Evolutionary conservation across 1,140 invertebrate species (phyloP), one percentile per base, ranked within the genome.

Genomic region (Cydia strobilella): DNA sequence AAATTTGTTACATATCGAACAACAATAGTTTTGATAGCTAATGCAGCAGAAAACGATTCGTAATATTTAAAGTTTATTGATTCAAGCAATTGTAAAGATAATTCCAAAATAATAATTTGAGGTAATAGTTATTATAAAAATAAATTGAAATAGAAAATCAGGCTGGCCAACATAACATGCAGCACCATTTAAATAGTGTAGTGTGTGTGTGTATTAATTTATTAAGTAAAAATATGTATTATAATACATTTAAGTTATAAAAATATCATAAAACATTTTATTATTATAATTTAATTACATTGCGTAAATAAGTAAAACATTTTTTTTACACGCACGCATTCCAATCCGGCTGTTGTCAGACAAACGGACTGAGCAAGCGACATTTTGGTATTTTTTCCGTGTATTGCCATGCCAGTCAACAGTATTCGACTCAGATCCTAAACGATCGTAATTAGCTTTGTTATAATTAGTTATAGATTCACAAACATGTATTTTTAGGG

Each of bases 381-480:
- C 90, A 91, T 91, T 91, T 91, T 91, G 86, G 82, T 88, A 86
- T 83, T 85, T 86, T 72, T 86, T 89, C 79, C 83, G 81, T 87
- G 86, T 89, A 89, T 88, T 90, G 90, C 85, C 85, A 89, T 92
- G 86, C 84, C 86, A 90, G 82, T 82, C 83, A 88, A 84, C 79
- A 85, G 73, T 87, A 84, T 88, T 84, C 86, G 81, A 85, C 81
- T 85, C 82, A 76, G 76, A 83, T 78, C 74, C 74, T 84, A 81
- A 82, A 81, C 20, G 65, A 69, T 69, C 65, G 31, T 84, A 79
- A 78, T 82, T 80, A 31, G 77, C 31, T 42, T 65, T 63, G 42
- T 72, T 45, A n/a, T 63, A 72, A 45, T 63, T 72, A 72, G 79
- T 66, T 72, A 77, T 84, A 74, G 80, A 74, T 35, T 69, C 59